Conservation (phyloP, 2,888 invertebrate species). For the Lepidocyrtinus sp. region DNA sequence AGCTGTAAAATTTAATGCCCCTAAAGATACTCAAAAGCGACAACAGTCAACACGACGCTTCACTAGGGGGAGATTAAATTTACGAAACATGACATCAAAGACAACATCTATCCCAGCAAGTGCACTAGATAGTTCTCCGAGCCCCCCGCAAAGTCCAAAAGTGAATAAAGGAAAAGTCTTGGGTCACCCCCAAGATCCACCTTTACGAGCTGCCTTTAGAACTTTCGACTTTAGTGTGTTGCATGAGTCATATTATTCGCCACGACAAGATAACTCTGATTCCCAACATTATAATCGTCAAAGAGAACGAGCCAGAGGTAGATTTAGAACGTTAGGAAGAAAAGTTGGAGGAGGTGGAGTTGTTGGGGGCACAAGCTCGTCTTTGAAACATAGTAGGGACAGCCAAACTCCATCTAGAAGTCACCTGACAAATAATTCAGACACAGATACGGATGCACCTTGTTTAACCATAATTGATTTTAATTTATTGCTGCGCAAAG, state of each 20-base stretch:
- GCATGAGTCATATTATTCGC: slow-evolving; percentile 25
- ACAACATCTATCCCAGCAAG: background rate
- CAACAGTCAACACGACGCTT: background rate
- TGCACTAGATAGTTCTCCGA: slow-evolving; percentile 36
- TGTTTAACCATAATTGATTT: slow-evolving; percentile 82
- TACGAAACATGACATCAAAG: slow-evolving; percentile 4
- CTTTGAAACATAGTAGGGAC: slow-evolving; percentile 4
- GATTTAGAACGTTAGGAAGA: slow-evolving; percentile 69
- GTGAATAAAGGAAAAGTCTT: background rate
- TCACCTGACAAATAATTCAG: slow-evolving; percentile 51
- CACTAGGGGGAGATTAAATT: slow-evolving; percentile 19
- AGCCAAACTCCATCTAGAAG: background rate
- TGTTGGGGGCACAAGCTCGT: slow-evolving; percentile 50
- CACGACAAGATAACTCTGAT: background rate
- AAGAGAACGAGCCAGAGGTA: slow-evolving; percentile 17
- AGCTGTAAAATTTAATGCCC: slow-evolving; percentile 31
- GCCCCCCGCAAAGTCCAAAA: slow-evolving; percentile 38
- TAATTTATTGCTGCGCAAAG: slow-evolving; percentile 79
- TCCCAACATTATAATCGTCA: background rate
- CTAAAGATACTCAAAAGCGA: slow-evolving; percentile 4
- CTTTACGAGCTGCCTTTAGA: slow-evolving; percentile 60
- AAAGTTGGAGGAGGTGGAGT: slow-evolving; percentile 70
- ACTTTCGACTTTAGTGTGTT: slow-evolving; percentile 69
- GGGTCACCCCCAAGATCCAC: slow-evolving; percentile 1
- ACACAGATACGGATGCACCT: slow-evolving; percentile 75